Conservation (phyloP, 2,113 vertebrate genomes). For the Macaca mulatta region DNA sequence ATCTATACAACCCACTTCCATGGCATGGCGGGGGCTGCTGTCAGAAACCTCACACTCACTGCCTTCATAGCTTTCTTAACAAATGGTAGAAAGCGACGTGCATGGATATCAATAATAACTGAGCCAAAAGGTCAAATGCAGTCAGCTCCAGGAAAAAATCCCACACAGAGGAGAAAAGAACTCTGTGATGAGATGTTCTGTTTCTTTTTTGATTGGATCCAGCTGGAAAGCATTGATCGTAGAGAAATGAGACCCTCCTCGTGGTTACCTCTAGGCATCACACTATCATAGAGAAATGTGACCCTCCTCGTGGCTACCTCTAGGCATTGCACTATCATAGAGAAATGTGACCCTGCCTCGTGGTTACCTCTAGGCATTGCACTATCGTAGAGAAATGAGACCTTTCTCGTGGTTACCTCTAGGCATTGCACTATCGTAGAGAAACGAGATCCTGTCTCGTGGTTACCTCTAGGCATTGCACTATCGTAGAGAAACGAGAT, state of each 20-base stretch:
- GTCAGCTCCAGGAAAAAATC: not conserved
- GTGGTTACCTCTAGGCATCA: too few relatives aligned
- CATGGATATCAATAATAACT: not conserved
- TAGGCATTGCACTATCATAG: too few relatives aligned
- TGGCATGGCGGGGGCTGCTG: not conserved
- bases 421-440: too few relatives aligned
- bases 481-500: too few relatives aligned
- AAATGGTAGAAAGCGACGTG: not conserved
- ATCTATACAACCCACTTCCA: not conserved
- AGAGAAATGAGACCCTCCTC: not conserved
- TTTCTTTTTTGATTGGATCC: not conserved
- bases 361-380: too few relatives aligned
- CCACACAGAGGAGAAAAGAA: too few relatives aligned
- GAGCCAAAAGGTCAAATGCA: not conserved
- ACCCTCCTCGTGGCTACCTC: not conserved
- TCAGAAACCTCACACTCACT: not conserved
- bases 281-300: too few relatives aligned
- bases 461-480: too few relatives aligned
- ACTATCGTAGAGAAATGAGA: too few relatives aligned
- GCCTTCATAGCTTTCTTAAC: not conserved
- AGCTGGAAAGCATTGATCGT: accelerated
- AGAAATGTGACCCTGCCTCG: accelerated
- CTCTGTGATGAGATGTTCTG: not conserved
- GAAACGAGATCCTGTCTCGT: not conserved
- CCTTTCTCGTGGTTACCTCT: not conserved